A percentile compares a stretch with the other conserved stretches of the same genome.
Evolutionary conservation across 2,888 invertebrate species (phyloP).

Genomic region (Crioceris asparagi): DNA sequence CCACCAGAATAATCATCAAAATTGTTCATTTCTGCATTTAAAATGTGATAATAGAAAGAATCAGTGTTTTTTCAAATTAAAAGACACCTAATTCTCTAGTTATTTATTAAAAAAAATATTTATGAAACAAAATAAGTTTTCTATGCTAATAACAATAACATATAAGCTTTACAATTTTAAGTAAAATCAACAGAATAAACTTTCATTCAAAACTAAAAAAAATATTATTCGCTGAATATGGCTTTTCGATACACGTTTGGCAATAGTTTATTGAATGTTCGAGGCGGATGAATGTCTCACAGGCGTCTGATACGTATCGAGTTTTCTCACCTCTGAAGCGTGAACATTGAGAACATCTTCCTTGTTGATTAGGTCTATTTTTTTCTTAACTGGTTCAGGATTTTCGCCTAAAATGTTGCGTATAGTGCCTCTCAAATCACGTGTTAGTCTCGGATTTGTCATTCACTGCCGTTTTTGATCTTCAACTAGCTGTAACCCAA

Average conservation of each 20-base stretch:
- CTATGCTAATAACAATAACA: neutral
- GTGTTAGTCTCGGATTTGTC: too few relatives aligned
- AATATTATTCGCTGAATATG: too few relatives aligned
- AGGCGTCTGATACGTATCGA: slow-evolving; percentile 12
- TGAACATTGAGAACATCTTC: slow-evolving; percentile 7
- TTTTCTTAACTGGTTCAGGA: slow-evolving; percentile 1
- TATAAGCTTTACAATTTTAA: neutral
- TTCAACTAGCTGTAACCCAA: too few relatives aligned
- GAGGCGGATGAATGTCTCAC: slow-evolving; percentile 2
- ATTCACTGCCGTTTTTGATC: too few relatives aligned
- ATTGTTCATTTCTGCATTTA: neutral
- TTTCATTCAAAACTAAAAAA: too few relatives aligned
- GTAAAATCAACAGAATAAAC: neutral
- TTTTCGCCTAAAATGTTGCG: too few relatives aligned
- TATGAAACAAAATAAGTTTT: too few relatives aligned
- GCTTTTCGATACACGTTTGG: neutral
- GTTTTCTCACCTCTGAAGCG: slow-evolving; percentile 5
- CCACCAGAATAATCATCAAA: too few relatives aligned
- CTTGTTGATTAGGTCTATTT: slow-evolving; percentile 7
- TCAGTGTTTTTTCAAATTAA: too few relatives aligned
- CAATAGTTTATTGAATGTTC: neutral
- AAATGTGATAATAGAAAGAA: neutral
- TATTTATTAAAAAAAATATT: too few relatives aligned
- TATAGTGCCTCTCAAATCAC: too few relatives aligned
- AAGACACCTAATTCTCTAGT: too few relatives aligned